phyloP scores from a whole-genome alignment of 2,113 vertebrate genomes.

The Irena cyanogastra region DNA sequence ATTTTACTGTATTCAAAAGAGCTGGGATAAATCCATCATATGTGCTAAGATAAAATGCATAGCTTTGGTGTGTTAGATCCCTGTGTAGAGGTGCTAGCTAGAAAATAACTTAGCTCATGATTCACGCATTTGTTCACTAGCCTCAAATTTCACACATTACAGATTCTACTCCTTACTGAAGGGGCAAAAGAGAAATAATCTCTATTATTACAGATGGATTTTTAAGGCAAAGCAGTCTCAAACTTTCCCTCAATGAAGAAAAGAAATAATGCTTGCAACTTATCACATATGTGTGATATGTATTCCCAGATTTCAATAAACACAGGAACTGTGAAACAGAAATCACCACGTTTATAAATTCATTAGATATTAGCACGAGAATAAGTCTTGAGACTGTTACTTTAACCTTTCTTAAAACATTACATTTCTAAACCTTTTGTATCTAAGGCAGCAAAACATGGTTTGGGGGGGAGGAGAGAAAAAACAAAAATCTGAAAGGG shows the following conservation, averaged over 20 bases:
- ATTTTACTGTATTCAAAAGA: neutral
- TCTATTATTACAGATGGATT: neutral
- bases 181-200: neutral
- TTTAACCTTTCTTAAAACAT: neutral
- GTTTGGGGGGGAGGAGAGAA: accelerated
- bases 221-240: neutral
- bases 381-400: neutral
- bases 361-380: neutral
- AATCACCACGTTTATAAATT: neutral
- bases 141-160: neutral
- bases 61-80: neutral
- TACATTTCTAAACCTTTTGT: neutral
- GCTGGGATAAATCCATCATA: neutral
- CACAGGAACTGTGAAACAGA: neutral
- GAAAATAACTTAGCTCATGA: neutral
- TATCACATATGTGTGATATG: neutral
- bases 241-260: neutral
- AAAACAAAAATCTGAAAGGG: neutral
- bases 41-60: neutral
- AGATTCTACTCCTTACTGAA: neutral
- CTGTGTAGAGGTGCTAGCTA: neutral
- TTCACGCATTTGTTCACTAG: neutral
- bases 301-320: neutral
- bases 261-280: neutral
- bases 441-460: neutral